phyloP scores from a whole-genome alignment of 2,797 vertebrate species.

The Sciurus vulgaris region DNA sequence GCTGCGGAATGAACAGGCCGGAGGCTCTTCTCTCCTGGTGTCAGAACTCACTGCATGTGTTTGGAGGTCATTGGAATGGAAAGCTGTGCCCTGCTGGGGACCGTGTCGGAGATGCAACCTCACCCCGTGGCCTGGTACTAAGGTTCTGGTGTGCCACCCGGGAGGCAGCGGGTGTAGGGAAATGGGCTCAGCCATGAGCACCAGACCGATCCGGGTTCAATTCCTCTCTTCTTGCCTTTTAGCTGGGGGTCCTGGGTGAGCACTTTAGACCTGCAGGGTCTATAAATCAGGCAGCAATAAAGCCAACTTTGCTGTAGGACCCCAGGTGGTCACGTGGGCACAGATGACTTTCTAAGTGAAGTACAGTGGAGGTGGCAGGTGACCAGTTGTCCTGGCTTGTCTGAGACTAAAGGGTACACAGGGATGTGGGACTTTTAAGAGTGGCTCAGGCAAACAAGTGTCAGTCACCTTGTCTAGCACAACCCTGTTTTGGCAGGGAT shows the following conservation, averaged over 20 bases:
- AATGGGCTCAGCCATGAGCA: not conserved
- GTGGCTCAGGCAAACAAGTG: not conserved
- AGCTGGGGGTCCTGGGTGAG: no score
- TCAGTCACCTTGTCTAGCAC: not conserved
- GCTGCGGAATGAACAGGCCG: not conserved
- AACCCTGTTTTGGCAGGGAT: not conserved
- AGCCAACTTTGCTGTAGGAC: not conserved
- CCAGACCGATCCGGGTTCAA: not conserved
- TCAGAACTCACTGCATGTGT: not conserved
- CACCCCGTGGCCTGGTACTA: rapidly evolving
- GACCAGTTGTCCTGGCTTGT: not conserved
- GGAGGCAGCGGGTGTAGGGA: not conserved
- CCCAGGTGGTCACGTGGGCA: not conserved
- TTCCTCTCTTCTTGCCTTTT: not conserved
- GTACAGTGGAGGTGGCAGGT: rapidly evolving
- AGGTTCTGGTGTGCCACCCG: not conserved
- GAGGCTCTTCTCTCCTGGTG: not conserved
- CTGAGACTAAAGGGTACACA: not conserved
- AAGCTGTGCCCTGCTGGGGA: not conserved
- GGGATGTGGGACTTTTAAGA: not conserved
- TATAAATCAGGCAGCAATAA: rapidly evolving
- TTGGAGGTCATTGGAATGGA: not conserved
- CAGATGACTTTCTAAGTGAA: not conserved
- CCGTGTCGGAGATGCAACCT: not conserved
- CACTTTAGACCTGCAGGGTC: not conserved